Evolutionary conservation across 2,797 vertebrate genomes (phyloP), one percentile per base, ranked within the genome.

Genomic region (Champsocephalus esox): DNA sequence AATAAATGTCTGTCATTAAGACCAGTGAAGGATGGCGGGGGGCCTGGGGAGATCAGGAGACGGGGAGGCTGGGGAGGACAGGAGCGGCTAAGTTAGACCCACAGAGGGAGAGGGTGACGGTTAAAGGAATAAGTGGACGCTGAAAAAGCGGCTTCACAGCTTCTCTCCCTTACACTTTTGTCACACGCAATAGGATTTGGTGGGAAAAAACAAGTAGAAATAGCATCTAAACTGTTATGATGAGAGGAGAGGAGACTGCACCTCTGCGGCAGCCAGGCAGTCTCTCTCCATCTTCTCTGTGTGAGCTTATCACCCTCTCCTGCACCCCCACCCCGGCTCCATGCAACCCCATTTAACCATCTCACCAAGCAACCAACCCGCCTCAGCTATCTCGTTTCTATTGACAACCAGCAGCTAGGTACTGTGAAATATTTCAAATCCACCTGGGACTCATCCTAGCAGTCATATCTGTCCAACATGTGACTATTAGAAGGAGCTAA

Each of bases 1-100:
- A 91, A 88, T 90, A 91, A 91, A 88, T 83, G 88, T 82, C 77
- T 85, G 86, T 87, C 88, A 91, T 92, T 89, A 92, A 83, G 80
- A 76, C 56, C 78, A 65, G 78, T 87, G 88, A 88, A 89, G 87
- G 81, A 80, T 81, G 77, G 81, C 44, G 32, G 56, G 77, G 71
- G 73, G 78, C 80, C 72, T 24, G 62, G 50, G 75, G 75, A 85
- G 80, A 81, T 85, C 80, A 77, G 63, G 80, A 79, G 77, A 44
- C 9, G 38, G 71, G 61, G 24, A 60, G 73, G 65, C 46, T 48
- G 46, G 44, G 67, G 78, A 85, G 83, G 76, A 82, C 58, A 78
- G 75, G 80, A 75, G 81, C 81, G 76, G 77, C 81, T 85, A 74
- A 85, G 77, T 78, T 78, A 79, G 68, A 83, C 77, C 68, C 64